Evolutionary conservation across 1,140 invertebrate species (phyloP).

Genomic region (Dendrolimus kikuchii): DNA sequence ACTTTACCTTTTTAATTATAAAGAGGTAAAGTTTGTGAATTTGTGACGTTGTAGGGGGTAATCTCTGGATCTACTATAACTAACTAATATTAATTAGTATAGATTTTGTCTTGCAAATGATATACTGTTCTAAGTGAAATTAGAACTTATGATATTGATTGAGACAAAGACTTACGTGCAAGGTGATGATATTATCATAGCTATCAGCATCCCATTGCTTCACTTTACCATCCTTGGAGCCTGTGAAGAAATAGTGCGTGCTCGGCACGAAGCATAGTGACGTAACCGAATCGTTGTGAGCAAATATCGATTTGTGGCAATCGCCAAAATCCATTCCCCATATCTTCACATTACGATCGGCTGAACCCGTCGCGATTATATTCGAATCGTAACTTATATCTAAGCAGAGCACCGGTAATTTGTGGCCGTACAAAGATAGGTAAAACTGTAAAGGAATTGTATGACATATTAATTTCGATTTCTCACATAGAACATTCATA

Average conservation of each 20-base stretch:
- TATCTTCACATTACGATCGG: slow-evolving; percentile 96
- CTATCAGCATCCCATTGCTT: slow-evolving; percentile 98
- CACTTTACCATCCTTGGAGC: slow-evolving; percentile 93
- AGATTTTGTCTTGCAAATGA: too few species aligned
- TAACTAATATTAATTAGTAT: too few species aligned
- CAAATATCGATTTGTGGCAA: slow-evolving; percentile 90
- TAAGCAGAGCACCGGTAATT: slow-evolving; percentile 93
- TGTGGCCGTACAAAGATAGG: slow-evolving; percentile 96
- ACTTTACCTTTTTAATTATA: too few species aligned
- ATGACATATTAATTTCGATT: background rate
- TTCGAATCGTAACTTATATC: slow-evolving; percentile 95
- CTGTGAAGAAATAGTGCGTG: slow-evolving; percentile 95
- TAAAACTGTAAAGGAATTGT: slow-evolving; percentile 85
- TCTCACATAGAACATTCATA: too few species aligned
- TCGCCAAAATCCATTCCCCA: slow-evolving; percentile 99
- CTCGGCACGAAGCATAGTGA: slow-evolving; percentile 89
- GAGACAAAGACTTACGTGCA: slow-evolving; percentile 77
- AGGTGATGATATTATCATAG: slow-evolving; percentile 91
- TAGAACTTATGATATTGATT: too few species aligned
- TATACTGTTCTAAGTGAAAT: too few species aligned
- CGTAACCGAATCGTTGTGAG: slow-evolving; percentile 96
- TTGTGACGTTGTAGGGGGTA: too few species aligned
- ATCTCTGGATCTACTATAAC: too few species aligned
- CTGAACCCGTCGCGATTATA: slow-evolving; percentile 93
- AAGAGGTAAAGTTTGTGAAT: too few species aligned